phyloP scores from a whole-genome alignment of 2,888 invertebrate species.

The Callimorpha dominula region DNA sequence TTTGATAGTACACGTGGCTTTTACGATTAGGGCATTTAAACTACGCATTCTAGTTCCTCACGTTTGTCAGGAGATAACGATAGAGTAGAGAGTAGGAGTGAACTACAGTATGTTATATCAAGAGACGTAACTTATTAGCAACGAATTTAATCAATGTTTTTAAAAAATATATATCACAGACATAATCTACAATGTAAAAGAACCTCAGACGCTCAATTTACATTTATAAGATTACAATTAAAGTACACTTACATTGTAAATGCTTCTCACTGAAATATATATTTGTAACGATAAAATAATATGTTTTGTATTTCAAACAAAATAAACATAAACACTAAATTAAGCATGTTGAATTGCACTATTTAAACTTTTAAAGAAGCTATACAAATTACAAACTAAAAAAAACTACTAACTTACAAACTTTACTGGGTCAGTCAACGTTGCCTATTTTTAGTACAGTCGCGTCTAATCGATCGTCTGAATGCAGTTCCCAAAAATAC shows the following conservation, averaged over 20 bases:
- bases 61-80: neutral
- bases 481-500: conserved; percentile 69
- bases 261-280: too few relatives aligned
- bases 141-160: neutral
- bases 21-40: neutral
- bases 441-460: conserved; percentile 59
- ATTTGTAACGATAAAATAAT: too few relatives aligned
- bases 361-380: neutral
- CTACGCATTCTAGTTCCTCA: neutral
- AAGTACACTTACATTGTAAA: neutral
- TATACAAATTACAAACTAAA: neutral
- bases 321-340: neutral
- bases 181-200: neutral
- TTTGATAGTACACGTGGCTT: neutral
- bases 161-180: neutral
- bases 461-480: conserved; percentile 63
- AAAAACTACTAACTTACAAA: too few relatives aligned
- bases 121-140: neutral
- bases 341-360: neutral
- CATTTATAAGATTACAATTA: neutral
- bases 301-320: neutral
- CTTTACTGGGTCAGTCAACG: conserved; percentile 57
- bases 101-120: neutral
- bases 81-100: neutral
- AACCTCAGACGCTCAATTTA: neutral